Percentiles rank a stretch among this genome's conserved stretches.
Evolutionary conservation across 2,797 vertebrate species (phyloP).

Genomic region (Xenopus petersii): DNA sequence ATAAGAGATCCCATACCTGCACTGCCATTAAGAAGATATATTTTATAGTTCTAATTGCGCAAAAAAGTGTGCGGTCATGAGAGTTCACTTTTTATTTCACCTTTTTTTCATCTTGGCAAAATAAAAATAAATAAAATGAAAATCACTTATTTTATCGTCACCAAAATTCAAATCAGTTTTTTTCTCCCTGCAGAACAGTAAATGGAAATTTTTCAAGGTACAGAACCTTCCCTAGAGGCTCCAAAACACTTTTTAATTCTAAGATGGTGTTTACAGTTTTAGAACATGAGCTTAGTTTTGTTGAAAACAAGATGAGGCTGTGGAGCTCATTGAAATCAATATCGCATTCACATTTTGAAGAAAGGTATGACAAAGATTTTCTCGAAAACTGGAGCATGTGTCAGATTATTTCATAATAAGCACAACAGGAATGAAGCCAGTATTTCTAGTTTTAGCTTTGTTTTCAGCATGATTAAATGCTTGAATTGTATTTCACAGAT

Average conservation of each 20-base stretch:
- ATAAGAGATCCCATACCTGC: too few species aligned
- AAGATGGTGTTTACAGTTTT: constrained; percentile 10
- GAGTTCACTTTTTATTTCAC: too few species aligned
- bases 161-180: background rate
- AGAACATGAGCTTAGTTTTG: constrained; percentile 4
- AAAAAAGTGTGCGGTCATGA: too few species aligned
- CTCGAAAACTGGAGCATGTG: background rate
- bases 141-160: background rate
- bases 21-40: too few species aligned
- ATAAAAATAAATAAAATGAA: background rate
- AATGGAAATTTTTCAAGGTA: background rate
- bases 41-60: too few species aligned
- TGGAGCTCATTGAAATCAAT: constrained; percentile 2
- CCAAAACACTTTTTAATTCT: constrained; percentile 7
- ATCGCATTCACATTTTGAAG: background rate
- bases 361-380: constrained; percentile 6
- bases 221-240: background rate
- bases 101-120: too few species aligned
- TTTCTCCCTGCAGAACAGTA: background rate
- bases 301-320: background rate
- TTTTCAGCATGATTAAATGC: too few species aligned
- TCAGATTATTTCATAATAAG: background rate
- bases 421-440: background rate
- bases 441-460: too few species aligned
- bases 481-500: too few species aligned